phyloP scores from a whole-genome alignment of 2,888 invertebrate species.

The Phyllotreta striolata region DNA sequence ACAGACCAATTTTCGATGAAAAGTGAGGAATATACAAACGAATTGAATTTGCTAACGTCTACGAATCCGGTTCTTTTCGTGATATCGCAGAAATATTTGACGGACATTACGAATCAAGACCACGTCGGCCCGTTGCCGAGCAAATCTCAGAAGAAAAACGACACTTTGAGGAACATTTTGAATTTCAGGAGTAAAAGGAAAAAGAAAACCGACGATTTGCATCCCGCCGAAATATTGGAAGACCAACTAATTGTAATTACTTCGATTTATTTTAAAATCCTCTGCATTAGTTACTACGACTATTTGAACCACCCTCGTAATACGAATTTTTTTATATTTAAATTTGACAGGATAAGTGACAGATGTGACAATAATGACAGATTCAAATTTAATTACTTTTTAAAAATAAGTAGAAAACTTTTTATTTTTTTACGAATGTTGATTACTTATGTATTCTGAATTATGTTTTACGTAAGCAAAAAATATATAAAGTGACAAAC shows the following conservation, averaged over 20 bases:
- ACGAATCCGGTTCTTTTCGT: not conserved
- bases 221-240: conserved; percentile 36
- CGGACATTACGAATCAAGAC: conserved; percentile 6
- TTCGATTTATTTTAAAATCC: not conserved
- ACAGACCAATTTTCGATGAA: no score
- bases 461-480: no score
- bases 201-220: conserved; percentile 18
- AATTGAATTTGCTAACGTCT: not conserved
- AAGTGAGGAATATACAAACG: not conserved
- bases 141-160: not conserved
- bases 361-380: no score
- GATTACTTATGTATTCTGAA: conserved; percentile 2
- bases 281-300: not conserved
- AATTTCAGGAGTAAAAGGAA: conserved; percentile 22
- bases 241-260: conserved; percentile 23
- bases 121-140: not conserved
- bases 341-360: not conserved
- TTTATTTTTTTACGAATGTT: not conserved
- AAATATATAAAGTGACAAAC: not conserved
- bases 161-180: conserved; percentile 17
- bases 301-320: conserved; percentile 2
- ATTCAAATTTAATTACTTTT: conserved; percentile 4
- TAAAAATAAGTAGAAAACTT: conserved; percentile 8
- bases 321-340: not conserved
- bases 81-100: conserved; percentile 17